These are phyloP conservation scores for Atlantisia rogersi DNA, from an alignment of 2,113 vertebrate species.

Conservation along the genomic window DNA sequence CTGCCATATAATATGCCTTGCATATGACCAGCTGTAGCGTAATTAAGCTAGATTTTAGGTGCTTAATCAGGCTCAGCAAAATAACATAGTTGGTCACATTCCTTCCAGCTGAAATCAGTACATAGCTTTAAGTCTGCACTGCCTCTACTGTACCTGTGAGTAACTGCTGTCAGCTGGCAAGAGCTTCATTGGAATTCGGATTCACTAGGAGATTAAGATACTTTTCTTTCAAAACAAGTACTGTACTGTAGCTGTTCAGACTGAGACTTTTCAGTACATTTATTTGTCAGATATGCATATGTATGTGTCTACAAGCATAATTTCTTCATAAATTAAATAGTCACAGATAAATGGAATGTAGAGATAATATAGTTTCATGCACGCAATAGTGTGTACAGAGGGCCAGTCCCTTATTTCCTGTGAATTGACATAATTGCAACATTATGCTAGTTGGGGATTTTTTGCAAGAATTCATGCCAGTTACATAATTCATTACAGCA, in stretches of 20 bases:
- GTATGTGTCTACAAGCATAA: slow-evolving; percentile 44
- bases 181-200: slow-evolving; percentile 18
- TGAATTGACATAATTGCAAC: slow-evolving; percentile 56
- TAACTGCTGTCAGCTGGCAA: slow-evolving; percentile 59
- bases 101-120: slow-evolving; percentile 51
- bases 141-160: slow-evolving; percentile 61
- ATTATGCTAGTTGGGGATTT: slow-evolving; percentile 41
- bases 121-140: slow-evolving; percentile 48
- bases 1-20: background rate
- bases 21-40: slow-evolving; percentile 14
- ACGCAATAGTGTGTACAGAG: slow-evolving; percentile 1
- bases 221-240: slow-evolving; percentile 37
- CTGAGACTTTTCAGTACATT: slow-evolving; percentile 9
- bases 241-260: slow-evolving; percentile 5
- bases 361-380: slow-evolving; percentile 31
- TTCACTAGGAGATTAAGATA: slow-evolving; percentile 27
- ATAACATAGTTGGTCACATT: slow-evolving; percentile 43
- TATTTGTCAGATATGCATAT: slow-evolving; percentile 55
- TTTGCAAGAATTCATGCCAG: slow-evolving; percentile 40
- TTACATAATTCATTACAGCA: slow-evolving; percentile 58
- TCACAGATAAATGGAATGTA: slow-evolving; percentile 6
- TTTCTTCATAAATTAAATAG: slow-evolving; percentile 43
- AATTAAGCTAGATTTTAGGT: slow-evolving; percentile 55
- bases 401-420: slow-evolving; percentile 36
- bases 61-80: slow-evolving; percentile 51